These are phyloP conservation scores for Pseudomugil tenellus DNA, from an alignment of 2,797 vertebrate genomes.

Conservation along the genomic window DNA sequence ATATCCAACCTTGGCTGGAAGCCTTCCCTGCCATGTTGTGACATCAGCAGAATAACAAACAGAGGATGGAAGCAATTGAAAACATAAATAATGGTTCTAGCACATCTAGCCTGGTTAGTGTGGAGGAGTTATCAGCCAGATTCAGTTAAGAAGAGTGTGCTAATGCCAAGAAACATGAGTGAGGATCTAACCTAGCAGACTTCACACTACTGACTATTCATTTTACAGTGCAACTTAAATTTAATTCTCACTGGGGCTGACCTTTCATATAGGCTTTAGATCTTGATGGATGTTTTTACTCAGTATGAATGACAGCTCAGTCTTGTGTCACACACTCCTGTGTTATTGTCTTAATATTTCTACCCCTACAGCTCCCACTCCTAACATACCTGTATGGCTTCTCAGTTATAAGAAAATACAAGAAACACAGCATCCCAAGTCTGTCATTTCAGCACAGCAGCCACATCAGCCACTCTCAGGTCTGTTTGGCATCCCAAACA, in stretches of 20 bases:
- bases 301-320: slow-evolving; percentile 70
- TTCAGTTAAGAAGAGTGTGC: no score
- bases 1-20: no score
- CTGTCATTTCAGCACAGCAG: slow-evolving; percentile 39
- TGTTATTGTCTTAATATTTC: slow-evolving; percentile 57
- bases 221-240: slow-evolving; percentile 30
- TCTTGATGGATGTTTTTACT: slow-evolving; percentile 48
- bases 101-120: no score
- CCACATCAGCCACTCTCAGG: slow-evolving; percentile 40
- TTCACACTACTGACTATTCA: neutral
- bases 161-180: no score
- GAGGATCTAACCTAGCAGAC: no score
- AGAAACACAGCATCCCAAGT: slow-evolving; percentile 33
- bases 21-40: no score
- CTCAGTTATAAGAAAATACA: slow-evolving; percentile 30
- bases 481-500: slow-evolving; percentile 35
- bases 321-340: slow-evolving; percentile 61
- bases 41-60: no score
- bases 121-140: no score
- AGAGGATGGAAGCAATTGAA: no score
- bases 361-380: slow-evolving; percentile 25
- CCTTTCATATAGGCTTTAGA: slow-evolving; percentile 11
- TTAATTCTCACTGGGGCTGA: slow-evolving; percentile 11
- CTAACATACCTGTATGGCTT: slow-evolving; percentile 57
- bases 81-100: no score